Conservation (phyloP, 2,888 invertebrate species). For the Diplolepis rosae region DNA sequence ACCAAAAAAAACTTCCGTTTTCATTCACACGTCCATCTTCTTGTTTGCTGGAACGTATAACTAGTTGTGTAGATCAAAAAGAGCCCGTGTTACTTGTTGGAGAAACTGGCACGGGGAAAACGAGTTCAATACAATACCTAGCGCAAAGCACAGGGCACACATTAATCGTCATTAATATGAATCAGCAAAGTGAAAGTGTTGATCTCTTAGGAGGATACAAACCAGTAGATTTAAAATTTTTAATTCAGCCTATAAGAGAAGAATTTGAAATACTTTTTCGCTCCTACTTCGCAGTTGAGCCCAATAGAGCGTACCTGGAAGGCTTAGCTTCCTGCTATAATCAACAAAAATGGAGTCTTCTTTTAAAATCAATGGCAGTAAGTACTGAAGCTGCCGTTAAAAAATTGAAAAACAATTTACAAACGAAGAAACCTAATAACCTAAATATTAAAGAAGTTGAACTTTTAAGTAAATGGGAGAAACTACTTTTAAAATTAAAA, state of each 20-base stretch:
- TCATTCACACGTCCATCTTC: constrained; percentile 89
- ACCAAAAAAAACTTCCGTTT: constrained; percentile 77
- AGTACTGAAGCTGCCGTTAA: constrained; percentile 80
- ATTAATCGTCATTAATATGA: constrained; percentile 97
- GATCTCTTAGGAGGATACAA: constrained; percentile 98
- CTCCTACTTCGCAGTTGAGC: constrained; percentile 83
- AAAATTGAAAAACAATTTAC: constrained; percentile 68
- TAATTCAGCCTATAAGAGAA: constrained; percentile 86
- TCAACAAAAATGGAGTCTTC: constrained; percentile 81
- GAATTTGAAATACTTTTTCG: constrained; percentile 90
- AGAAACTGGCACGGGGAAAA: constrained; percentile 99
- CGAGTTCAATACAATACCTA: constrained; percentile 93
- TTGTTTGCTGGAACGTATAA: constrained; percentile 90
- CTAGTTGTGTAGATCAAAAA: constrained; percentile 85
- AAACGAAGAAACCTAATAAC: not conserved
- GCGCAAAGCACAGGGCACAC: constrained; percentile 89
- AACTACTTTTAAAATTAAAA: constrained; percentile 76
- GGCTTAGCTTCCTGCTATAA: constrained; percentile 87
- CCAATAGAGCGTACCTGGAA: constrained; percentile 88
- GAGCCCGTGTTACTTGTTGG: constrained; percentile 97
- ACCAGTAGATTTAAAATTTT: constrained; percentile 91
- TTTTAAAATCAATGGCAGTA: constrained; percentile 86
- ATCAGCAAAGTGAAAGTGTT: constrained; percentile 97
- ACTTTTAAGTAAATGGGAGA: constrained; percentile 59
- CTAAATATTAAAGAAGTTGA: constrained; percentile 34